Evolutionary conservation across 2,797 vertebrate species (phyloP), one percentile per base, ranked within the genome.

Genomic region (Xenentodon cancila): DNA sequence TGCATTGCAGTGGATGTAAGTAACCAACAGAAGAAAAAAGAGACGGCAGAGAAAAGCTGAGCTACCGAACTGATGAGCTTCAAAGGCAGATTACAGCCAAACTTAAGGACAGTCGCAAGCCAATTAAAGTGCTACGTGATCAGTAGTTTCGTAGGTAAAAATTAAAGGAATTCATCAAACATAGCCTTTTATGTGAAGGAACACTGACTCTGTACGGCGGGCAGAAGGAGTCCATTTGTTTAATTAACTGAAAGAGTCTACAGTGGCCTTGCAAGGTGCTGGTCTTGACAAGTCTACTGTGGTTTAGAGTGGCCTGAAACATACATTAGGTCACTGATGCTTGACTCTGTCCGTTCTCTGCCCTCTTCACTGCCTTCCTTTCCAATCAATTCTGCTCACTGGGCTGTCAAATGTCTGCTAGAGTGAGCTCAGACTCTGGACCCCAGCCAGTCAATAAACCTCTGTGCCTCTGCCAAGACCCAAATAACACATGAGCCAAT

Each of bases 1-100:
- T 92, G 90, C 91, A 92, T 88, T 91, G 91, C 90, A 91, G 91
- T 85, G 70, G 87, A 88, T 84, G 77, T 82, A 81, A 80, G 73
- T 72, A 89, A 79, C 82, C 77, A 79, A 63, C 17, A 58, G 77
- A 84, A 86, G 72, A 82, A 83, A 83, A 53, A 72, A 59, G 72
- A 72, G 68, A 70, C 55, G 68, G 40, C 67, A 59, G 65, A 67
- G 70, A 77, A 74, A 13, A 7, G 72, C 60, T 62, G 66, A 68
- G 79, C 62, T 43, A 18, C 61, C 50, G 43, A 45, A 64, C 49
- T 65, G 27, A 37, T 16, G 71, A 53, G 62, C 75, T 79, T 56
- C 22, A 50, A 64, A 80, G 67, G 71, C 63, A 63, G 78, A 88
- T 76, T 69, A 82, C 71, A 78, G 63, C 68, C 64, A 63, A 79